Base-by-base conservation (phyloP, 1,140 invertebrate species). In the Whitmania pigra region DNA sequence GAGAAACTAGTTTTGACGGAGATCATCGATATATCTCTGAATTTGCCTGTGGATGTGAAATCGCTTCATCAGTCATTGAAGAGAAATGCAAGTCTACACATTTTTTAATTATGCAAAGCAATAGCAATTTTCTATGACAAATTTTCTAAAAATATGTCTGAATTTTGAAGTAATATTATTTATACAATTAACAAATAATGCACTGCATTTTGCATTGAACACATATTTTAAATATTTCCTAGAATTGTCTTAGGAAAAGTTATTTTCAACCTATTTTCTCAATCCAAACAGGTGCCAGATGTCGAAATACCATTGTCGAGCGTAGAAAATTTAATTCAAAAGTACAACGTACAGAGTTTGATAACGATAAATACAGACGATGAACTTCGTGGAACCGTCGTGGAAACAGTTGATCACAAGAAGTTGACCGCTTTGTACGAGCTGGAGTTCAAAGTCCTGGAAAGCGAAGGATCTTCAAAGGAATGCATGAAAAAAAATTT, bases 341-440 rank as follows among this genome's bases (percentile, higher is more conserved):
- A 94, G 80, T 89, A 95, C 83, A 88, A 90, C 15, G 87, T 88
- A 54, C 92, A 94, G 80, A 89, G 91, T 76, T 83, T 94, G 22
- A 89, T 95, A 73, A 88, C 86, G 20, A 3, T 66, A 43, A 25
- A 66, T 36, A 27, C 40, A 31, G 53, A 36, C 18, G 17, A 22
- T 25, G 69, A 29, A 7, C 5, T 15, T 25, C n/a, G 43, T 2
- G 17, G n/a, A 6, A 27, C 31, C 3, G 13, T 36, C 22, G 69
- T 70, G 18, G 60, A 53, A 53, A 53, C 71, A 22, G 40, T 60
- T 66, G 71, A 72, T 29, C 71, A 66, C 54, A 40, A 22, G 20
- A 66, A 72, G 60, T 36, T 72, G 49, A 36, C 54, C 3, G 55
- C 55, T 66, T 63, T 66, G 18, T 43, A 36, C 29, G 36, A 72